Base-by-base conservation (phyloP, 1,140 invertebrate genomes). In the Adoxophyes honmai region DNA sequence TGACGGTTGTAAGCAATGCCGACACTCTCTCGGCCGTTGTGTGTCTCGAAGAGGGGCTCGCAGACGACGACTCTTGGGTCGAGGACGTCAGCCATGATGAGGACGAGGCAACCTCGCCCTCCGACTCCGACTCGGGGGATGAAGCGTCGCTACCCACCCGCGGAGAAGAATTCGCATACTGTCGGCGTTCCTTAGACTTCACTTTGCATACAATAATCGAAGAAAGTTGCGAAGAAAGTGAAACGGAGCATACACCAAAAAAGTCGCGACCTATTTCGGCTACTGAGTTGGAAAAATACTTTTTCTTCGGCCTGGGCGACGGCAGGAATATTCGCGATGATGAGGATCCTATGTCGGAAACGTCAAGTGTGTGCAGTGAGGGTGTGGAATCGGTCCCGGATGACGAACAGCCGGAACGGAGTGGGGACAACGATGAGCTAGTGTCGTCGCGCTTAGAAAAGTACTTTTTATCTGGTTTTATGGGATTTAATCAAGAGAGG, bases 121-220 rank as follows among this genome's bases (percentile, higher is more conserved):
- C 92, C 15, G 92, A 92, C 59, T 89, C 90, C 3, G 91, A 91
- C 42, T 91, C 91, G 11, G 90, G 89, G 39, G 91, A 91, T 60
- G 91, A 92, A 70, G 87, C 90, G 18, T 88, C 86, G 6, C 74
- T 90, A 61, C 91, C 91, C 71, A 93, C 95, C 70, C 90, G 94
- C 3, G 95, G 96, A 66, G 95, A 96, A 63, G 95, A 96, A 62
- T 90, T 96, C 15, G 95, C 95, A 1, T 96, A 96, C 70, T 94
- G 95, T 72, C 89, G 94, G 11, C 90, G 94, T 48, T 92, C 94
- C 21, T 94, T 97, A 62, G 96, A 97, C 81, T 97, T 97, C 64
- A 97, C 96, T 0, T 86, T 98, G 51, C 96, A 98, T 68, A 98
- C 97, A 0, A 98, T 98, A 65, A 93, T 97, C 0, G 97, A 98